Base-by-base conservation (phyloP, 1,140 invertebrate genomes). In the Drosophila cardini region DNA sequence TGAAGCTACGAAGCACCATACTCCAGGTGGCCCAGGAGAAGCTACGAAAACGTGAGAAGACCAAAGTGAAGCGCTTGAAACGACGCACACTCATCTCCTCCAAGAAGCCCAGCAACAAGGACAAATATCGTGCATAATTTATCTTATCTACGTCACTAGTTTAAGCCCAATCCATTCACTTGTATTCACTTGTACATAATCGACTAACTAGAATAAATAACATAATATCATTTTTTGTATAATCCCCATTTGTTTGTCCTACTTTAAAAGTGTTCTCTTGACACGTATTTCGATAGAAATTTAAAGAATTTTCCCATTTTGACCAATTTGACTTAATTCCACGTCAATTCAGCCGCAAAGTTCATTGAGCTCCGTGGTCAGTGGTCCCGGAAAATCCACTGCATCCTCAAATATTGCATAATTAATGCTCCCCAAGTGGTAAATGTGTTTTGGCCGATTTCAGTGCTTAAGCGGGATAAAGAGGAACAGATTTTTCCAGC, bases 21-120 rank as follows among this genome's bases (percentile, higher is more conserved):
- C 0, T 89, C 2, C 46, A 90, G 15, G 48, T 80, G 45, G 85
- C 84, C 13, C 70, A 84, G 45, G 74, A 90, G 42, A 85, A 78
- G 61, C 21, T 84, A 26, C 76, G 73, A 16, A 80, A 52, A 18
- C 71, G 77, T 0, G 68, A 75, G 1, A 80, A 90, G 38, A 89
- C 62, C 21, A 89, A 80, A 7, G 13, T 89, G 7, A 89, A 89
- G 53, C 85, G 84, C 6, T 50, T 89, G 26, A 84, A 84, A 38
- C 80, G 84, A 0, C 84, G 84, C 36, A 84, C 85, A 0, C 50
- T 89, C 30, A 89, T 89, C 34, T 89, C 84, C 43, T 89, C 84
- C 6, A 89, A 89, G 40, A 89, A 89, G 21, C 84, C 84, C 26
- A 89, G 84, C 57, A 89, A 80, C n/a, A 89, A 89, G 57, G 56